Conservation (phyloP, 2,888 invertebrate species). For the Tipula confusa region DNA sequence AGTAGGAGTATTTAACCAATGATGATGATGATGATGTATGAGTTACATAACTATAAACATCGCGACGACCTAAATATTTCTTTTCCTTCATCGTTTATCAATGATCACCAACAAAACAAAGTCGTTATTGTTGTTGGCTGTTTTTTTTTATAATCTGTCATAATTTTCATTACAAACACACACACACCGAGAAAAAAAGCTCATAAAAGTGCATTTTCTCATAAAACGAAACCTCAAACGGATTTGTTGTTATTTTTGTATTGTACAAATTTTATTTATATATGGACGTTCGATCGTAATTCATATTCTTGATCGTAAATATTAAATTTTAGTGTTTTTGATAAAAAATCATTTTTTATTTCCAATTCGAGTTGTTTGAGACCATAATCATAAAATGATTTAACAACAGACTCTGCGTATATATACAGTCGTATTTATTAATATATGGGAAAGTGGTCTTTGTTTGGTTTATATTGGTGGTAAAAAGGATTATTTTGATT, state of each 20-base stretch:
- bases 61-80: slow-evolving; percentile 4
- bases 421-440: no score
- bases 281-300: slow-evolving; percentile 14
- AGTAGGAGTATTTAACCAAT: neutral
- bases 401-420: no score
- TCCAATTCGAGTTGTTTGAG: neutral
- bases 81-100: neutral
- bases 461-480: slow-evolving; percentile 8
- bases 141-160: neutral
- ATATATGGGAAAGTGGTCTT: neutral
- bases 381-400: slow-evolving; percentile 25
- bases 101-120: neutral
- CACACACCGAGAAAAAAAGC: neutral
- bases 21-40: neutral
- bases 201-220: slow-evolving; percentile 12
- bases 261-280: neutral
- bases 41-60: neutral
- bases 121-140: neutral
- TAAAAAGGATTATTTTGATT: slow-evolving; percentile 1
- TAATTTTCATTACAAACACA: neutral
- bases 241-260: neutral
- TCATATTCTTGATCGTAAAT: slow-evolving; percentile 15
- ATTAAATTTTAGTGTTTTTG: slow-evolving; percentile 3
- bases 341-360: neutral
- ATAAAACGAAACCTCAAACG: slow-evolving; percentile 12